A percentile compares a stretch with the other conserved stretches of the same genome.
Conservation (phyloP, 2,888 invertebrate species). For the Dryococelus australis region DNA sequence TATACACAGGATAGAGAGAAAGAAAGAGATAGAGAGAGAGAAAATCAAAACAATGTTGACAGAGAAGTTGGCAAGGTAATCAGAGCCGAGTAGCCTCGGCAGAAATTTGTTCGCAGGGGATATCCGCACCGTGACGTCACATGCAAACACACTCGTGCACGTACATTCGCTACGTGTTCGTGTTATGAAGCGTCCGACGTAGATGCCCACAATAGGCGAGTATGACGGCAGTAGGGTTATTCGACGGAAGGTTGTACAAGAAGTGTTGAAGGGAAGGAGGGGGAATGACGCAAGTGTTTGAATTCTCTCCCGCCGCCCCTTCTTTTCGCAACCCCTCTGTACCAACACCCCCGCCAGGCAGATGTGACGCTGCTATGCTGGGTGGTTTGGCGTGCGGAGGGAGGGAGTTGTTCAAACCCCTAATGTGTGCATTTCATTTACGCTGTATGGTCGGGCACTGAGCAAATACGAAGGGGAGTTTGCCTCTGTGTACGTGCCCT, state of each 20-base stretch:
- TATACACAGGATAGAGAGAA: too few relatives aligned
- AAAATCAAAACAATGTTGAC: too few relatives aligned
- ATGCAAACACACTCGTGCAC: background rate
- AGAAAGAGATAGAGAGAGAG: too few relatives aligned
- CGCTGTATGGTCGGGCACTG: slow-evolving; percentile 10
- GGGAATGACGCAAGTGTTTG: background rate
- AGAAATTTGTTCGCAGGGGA: too few relatives aligned
- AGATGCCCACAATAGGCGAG: too few relatives aligned
- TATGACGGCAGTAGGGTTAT: background rate
- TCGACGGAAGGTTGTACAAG: background rate
- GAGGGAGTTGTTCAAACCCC: background rate
- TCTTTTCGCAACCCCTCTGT: background rate
- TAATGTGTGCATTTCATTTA: slow-evolving; percentile 16
- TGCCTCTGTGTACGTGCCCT: background rate
- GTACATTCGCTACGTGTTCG: background rate
- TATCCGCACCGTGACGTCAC: background rate
- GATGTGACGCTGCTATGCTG: background rate
- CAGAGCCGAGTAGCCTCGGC: too few relatives aligned
- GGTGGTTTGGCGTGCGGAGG: background rate
- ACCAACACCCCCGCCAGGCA: background rate
- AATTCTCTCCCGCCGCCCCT: background rate
- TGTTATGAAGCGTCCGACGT: too few relatives aligned
- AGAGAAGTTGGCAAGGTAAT: too few relatives aligned
- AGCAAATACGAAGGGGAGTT: background rate
- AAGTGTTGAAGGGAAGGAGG: background rate